Evolutionary conservation across 2,888 invertebrate genomes (phyloP).

Genomic region (Ceratothoa steindachneri): DNA sequence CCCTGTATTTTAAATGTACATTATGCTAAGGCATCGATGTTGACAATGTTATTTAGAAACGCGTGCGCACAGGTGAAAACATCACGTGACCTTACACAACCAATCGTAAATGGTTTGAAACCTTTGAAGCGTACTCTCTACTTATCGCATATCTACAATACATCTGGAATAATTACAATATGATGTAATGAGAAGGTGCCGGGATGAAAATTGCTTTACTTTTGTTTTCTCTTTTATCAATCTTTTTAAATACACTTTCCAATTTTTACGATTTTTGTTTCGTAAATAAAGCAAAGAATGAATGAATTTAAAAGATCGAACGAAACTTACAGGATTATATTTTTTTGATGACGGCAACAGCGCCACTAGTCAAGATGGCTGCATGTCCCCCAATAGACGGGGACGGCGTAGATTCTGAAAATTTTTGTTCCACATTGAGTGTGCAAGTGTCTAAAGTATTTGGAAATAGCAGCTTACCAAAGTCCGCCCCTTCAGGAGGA

Average conservation of each 20-base stretch:
- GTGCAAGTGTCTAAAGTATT: background rate
- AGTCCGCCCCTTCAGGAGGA: slow-evolving; percentile 1
- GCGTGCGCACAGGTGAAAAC: slow-evolving; percentile 12
- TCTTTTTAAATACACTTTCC: background rate
- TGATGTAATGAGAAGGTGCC: background rate
- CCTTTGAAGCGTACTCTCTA: slow-evolving; percentile 8
- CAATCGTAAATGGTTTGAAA: slow-evolving; percentile 12
- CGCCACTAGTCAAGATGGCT: slow-evolving; percentile 41
- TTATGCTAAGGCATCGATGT: background rate
- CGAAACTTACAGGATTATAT: slow-evolving; percentile 2
- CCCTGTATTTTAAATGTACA: background rate
- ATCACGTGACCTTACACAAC: slow-evolving; percentile 8
- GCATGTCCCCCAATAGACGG: slow-evolving; percentile 42
- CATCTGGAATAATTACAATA: slow-evolving; percentile 1
- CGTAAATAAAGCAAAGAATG: background rate
- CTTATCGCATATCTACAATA: slow-evolving; percentile 5
- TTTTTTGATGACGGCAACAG: slow-evolving; percentile 25
- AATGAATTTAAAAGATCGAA: slow-evolving; percentile 4
- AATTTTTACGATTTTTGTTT: background rate
- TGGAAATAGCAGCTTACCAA: background rate
- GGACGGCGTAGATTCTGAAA: slow-evolving; percentile 35
- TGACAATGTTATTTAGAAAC: background rate
- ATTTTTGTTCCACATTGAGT: slow-evolving; percentile 10
- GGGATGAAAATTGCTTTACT: too few relatives aligned
- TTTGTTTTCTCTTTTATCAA: too few relatives aligned